Conservation (phyloP, 2,797 vertebrate genomes). For the Galaxias olidus region DNA sequence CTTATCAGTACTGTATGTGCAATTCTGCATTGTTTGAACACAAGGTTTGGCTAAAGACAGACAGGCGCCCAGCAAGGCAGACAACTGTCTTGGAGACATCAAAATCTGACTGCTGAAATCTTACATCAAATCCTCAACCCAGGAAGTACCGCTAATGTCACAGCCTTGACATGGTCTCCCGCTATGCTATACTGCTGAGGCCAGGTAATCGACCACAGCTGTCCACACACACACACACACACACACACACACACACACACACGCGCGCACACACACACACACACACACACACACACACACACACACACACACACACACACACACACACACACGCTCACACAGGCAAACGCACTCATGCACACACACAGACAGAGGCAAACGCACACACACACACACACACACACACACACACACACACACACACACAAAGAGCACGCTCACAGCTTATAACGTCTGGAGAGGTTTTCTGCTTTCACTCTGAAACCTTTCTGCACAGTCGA, state of each 20-base stretch:
- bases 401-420: not conserved
- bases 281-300: conserved; percentile 6
- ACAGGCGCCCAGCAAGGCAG: no score
- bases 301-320: conserved; percentile 2
- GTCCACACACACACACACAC: conserved; percentile 28
- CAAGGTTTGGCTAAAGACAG: no score
- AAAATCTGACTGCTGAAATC: not conserved
- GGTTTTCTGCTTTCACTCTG: not conserved
- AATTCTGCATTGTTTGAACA: no score
- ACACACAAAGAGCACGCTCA: not conserved
- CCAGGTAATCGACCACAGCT: conserved; percentile 46
- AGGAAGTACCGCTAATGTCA: conserved; percentile 27
- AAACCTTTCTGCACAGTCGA: not conserved
- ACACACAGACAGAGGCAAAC: no score
- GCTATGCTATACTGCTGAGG: conserved; percentile 11
- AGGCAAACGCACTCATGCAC: no score
- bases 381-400: not conserved
- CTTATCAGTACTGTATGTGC: no score
- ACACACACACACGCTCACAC: no score
- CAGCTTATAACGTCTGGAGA: conserved; percentile 19
- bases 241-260: not conserved
- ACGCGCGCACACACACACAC: conserved; percentile 10
- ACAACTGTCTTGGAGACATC: no score
- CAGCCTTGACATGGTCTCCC: conserved; percentile 22
- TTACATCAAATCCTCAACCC: not conserved